These are phyloP conservation scores for Aegypius monachus DNA, from an alignment of 2,113 vertebrate genomes.

Conservation along the genomic window DNA sequence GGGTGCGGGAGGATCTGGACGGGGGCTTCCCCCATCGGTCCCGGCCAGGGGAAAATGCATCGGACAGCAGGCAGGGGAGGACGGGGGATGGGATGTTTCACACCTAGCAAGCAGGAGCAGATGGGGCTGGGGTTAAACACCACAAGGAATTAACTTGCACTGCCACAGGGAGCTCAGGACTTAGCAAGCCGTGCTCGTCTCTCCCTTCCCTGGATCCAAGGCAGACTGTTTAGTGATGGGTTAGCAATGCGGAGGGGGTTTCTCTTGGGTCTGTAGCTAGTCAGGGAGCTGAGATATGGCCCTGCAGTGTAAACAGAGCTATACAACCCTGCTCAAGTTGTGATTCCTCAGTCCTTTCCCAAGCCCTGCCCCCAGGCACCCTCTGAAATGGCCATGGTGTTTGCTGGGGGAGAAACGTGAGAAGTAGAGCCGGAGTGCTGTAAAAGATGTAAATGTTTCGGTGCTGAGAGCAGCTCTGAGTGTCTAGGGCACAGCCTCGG, in stretches of 20 bases:
- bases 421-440: slow-evolving; percentile 31
- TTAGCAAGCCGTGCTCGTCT: neutral
- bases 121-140: neutral
- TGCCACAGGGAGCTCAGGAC: neutral
- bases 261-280: slow-evolving; percentile 17
- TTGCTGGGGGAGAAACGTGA: slow-evolving; percentile 36
- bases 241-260: neutral
- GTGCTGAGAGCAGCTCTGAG: slow-evolving; percentile 76
- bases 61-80: neutral
- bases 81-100: slow-evolving; percentile 43
- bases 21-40: neutral
- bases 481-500: slow-evolving; percentile 76
- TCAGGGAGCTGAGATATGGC: neutral
- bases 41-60: neutral
- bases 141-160: neutral
- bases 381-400: neutral
- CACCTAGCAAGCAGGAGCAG: slow-evolving; percentile 36
- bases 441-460: slow-evolving; percentile 84
- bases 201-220: neutral
- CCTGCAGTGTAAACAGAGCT: slow-evolving; percentile 27
- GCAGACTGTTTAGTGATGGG: neutral
- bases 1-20: neutral
- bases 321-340: neutral
- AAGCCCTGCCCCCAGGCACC: slow-evolving; percentile 17
- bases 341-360: neutral